phyloP scores from a whole-genome alignment of 2,113 vertebrate species.

The Columba livia region DNA sequence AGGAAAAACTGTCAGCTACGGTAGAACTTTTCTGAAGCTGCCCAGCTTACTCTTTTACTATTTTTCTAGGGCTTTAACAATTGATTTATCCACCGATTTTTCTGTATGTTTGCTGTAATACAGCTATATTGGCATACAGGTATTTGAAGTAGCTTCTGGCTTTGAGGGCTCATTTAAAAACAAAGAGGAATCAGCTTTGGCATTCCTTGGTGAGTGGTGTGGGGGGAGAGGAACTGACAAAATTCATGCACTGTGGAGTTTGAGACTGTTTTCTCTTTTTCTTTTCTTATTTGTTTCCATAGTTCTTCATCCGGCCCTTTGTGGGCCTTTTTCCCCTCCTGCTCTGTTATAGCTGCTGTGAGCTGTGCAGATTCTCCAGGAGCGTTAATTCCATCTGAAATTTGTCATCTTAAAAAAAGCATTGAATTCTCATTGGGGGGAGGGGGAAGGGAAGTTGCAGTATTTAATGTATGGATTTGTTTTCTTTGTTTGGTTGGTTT shows the following conservation, averaged over 20 bases:
- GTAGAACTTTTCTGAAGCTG: background rate
- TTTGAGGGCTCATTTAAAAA: background rate
- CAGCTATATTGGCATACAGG: accelerated
- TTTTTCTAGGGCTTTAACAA: background rate
- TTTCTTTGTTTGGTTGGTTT: background rate
- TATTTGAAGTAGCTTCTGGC: background rate
- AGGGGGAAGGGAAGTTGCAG: background rate
- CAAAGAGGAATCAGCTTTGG: background rate
- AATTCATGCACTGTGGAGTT: background rate
- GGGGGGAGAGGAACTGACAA: background rate
- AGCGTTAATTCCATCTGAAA: background rate
- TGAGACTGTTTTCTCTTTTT: background rate
- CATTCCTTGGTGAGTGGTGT: background rate
- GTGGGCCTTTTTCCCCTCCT: background rate
- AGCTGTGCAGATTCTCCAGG: background rate
- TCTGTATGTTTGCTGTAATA: background rate
- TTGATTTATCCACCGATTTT: background rate
- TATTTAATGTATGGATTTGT: background rate
- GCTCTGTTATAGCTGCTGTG: background rate
- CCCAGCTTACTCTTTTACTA: background rate
- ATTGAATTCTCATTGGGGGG: background rate
- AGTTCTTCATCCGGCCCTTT: background rate
- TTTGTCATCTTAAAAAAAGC: background rate
- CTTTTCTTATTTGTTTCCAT: background rate
- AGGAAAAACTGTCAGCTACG: background rate